Percentiles rank a stretch among this genome's conserved stretches.
Evolutionary conservation across 2,888 invertebrate genomes (phyloP).

Genomic region (Bursaphelenchus okinawaensis): DNA sequence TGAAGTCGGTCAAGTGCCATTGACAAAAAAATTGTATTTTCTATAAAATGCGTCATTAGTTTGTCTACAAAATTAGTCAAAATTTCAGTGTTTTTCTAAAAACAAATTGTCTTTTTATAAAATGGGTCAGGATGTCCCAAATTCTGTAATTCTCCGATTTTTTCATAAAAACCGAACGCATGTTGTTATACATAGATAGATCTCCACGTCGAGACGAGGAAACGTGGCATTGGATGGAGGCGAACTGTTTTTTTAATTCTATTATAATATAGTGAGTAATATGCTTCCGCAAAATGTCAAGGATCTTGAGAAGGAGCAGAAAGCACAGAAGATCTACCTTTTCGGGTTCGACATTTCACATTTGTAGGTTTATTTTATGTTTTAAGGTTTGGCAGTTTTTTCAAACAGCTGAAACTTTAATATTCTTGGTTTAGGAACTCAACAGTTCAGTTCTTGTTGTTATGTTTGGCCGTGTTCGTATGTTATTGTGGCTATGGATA

Average conservation of each 20-base stretch:
- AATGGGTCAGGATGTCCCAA: no score
- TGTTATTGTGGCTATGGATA: conserved; percentile 87
- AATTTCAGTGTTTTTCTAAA: no score
- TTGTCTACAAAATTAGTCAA: no score
- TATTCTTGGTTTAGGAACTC: conserved; percentile 39
- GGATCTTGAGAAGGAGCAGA: conserved; percentile 8
- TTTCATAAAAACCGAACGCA: no score
- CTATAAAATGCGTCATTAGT: no score
- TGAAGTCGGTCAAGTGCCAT: no score
- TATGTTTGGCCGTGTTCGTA: conserved; percentile 75
- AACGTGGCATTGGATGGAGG: not conserved
- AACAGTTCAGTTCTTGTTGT: conserved; percentile 62
- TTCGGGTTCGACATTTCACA: conserved; percentile 7
- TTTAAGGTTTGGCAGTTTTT: not conserved
- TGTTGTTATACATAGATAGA: no score
- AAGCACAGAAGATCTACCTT: conserved; percentile 7
- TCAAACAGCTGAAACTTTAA: no score
- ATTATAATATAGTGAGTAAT: not conserved
- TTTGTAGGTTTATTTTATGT: conserved; percentile 6
- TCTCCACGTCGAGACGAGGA: not conserved
- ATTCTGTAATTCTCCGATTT: no score
- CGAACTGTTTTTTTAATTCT: not conserved
- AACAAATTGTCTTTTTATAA: no score
- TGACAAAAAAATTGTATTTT: no score
- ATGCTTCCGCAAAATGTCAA: conserved; percentile 16